Conservation (phyloP, 92 coral and sea anemone genomes). For the Heliopora coerulea region DNA sequence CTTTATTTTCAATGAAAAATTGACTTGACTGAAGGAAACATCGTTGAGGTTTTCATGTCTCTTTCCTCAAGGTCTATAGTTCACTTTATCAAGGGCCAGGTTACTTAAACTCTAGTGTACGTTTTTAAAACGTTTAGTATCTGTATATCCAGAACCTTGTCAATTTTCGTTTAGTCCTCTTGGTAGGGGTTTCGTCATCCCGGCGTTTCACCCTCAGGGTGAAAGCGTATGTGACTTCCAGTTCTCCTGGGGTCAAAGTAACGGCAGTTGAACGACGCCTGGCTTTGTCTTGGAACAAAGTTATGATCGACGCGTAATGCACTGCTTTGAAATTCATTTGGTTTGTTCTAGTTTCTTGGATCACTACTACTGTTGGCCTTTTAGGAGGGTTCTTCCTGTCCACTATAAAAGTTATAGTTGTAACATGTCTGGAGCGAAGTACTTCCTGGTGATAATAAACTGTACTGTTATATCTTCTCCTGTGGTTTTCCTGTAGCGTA, state of each 20-base stretch:
- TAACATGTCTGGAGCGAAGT: background rate
- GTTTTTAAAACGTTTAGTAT: background rate
- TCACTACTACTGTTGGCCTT: background rate
- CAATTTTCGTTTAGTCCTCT: background rate
- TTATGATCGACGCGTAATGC: background rate
- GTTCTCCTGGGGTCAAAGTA: background rate
- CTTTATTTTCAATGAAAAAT: too few relatives aligned
- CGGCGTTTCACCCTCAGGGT: background rate
- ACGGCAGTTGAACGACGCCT: background rate
- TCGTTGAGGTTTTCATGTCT: too few relatives aligned
- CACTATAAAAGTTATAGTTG: background rate
- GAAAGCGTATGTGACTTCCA: conserved; percentile 1
- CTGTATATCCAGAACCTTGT: conserved; percentile 3
- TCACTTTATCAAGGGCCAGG: too few relatives aligned
- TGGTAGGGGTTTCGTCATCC: background rate
- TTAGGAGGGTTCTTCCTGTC: background rate
- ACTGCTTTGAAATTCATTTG: background rate
- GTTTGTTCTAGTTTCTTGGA: background rate
- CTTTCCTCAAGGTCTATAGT: too few relatives aligned
- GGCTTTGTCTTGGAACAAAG: background rate
- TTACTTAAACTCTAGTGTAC: too few relatives aligned
- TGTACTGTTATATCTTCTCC: background rate
- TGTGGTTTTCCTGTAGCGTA: background rate
- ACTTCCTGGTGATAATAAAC: background rate
- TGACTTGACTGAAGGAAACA: too few relatives aligned